Conservation (phyloP, 1,140 invertebrate species). For the Calephelis nemesis region DNA sequence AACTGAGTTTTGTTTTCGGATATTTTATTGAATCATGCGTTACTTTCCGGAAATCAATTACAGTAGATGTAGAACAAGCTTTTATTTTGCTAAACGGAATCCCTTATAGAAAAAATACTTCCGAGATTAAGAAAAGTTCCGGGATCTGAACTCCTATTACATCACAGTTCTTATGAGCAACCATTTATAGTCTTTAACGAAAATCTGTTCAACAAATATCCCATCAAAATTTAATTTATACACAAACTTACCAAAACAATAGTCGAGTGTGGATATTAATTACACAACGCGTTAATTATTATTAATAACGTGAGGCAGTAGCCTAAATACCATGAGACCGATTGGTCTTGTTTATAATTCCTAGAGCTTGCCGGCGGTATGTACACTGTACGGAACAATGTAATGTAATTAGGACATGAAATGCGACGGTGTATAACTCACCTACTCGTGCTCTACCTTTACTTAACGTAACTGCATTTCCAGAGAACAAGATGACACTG, state of each 20-base stretch:
- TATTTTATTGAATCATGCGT: no score
- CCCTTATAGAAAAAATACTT: no score
- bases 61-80: no score
- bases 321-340: constrained; percentile 14
- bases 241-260: background rate
- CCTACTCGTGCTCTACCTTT: background rate
- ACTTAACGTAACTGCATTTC: background rate
- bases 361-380: constrained; percentile 9
- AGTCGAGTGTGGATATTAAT: background rate
- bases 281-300: background rate
- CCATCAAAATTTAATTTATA: background rate
- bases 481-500: no score
- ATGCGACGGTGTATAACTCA: constrained; percentile 1
- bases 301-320: constrained; percentile 4
- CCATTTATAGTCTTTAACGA: no score
- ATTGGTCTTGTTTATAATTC: constrained; percentile 16
- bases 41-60: no score
- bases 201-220: background rate
- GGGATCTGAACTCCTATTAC: no score
- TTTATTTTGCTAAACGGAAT: no score
- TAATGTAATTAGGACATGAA: constrained; percentile 14
- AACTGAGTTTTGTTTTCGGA: no score
- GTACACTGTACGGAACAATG: constrained; percentile 11
- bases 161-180: no score
- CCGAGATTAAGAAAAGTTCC: no score